Evolutionary conservation across 2,797 vertebrate species (phyloP), one percentile per base, ranked within the genome.

Genomic region (Smutsia temminckii): DNA sequence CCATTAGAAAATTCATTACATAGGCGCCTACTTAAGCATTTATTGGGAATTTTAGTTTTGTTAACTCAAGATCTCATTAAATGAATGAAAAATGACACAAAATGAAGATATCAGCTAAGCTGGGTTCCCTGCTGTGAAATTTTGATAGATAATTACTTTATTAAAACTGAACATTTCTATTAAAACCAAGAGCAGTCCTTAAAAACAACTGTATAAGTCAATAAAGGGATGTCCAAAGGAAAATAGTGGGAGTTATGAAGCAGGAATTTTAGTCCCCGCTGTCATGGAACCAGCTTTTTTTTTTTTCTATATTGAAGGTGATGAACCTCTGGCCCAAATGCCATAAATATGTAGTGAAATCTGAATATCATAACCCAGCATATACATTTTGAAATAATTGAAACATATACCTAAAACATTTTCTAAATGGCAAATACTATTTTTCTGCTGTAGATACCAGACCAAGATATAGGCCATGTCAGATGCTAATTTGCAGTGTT

Each of bases 121-220:
- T 7, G 6, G 27, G 11, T 25, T 91, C 51, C 59, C 37, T 69
- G n/a, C 71, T 94, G 37, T 85, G 72, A 94, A 96, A 93, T 94
- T 74, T 55, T 93, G 55, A 94, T 51, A 66, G 74, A 94, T 85
- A 90, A 96, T 97, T 89, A 69, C 51, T 88, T 96, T 94, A 94
- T 95, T 96, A 95, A 97, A 93, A 81, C 32, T 42, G 51, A 72
- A 80, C 68, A 96, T 93, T 96, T 97, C 85, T 69, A 92, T 96
- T 97, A 96, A 96, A 93, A 92, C 55, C 13, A 46, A 89, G 89
- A 94, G 23, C 23, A 75, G 16, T 27, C 59, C 51, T 94, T 90
- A 88, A 81, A 91, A 93, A 51, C 42, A 84, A 86, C 78, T 34
- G 9, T 85, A 78, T 94, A 93, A 94, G 79, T 93, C 78, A 95